Base-by-base conservation (phyloP, 2,113 vertebrate species). In the Lagopus muta region DNA sequence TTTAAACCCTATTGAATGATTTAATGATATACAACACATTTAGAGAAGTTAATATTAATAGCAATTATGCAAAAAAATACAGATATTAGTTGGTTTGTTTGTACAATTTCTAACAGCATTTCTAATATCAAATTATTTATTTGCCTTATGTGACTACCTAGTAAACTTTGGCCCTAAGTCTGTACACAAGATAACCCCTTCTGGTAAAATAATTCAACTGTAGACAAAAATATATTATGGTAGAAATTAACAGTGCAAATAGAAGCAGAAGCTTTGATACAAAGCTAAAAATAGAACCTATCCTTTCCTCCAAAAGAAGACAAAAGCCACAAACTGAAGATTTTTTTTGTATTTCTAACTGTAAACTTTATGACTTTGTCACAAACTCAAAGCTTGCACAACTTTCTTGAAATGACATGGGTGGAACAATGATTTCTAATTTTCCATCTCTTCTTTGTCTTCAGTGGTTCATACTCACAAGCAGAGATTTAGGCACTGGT, bases 401-500 rank as follows among this genome's bases (percentile, higher is more conserved):
- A 1, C 3, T 32, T 60, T n/a, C 22, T 24, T 76, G 13, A 71
- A 81, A 74, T n/a, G 1, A 42, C 62, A 54, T 2, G 18, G 7
- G 10, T 71, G 7, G 18, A 75, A 61, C 1, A 32, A 5, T 42
- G 21, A 19, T 19, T 4, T 34, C 4, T 67, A 43, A 55, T 67
- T 48, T 67, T 67, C 16, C 22, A 5, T 15, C 27, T 50, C 80
- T 78, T 61, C 8, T 73, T 73, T 58, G 9, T 45, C 11, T 84
- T 91, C 6, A 3, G 14, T 1, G 3, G 7, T 62, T 38, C 2
- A 21, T 48, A 25, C 10, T 30, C 32, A 10, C 13, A 45, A 8
- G 3, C 22, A 74, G 50, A 10, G 7, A 21, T 11, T 27, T 1
- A 10, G 18, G 13, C 24, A 61, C 7, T 13, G 40, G 8, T 0